Evolutionary conservation across 2,797 vertebrate species (phyloP).

Genomic region (Chromis chromis): DNA sequence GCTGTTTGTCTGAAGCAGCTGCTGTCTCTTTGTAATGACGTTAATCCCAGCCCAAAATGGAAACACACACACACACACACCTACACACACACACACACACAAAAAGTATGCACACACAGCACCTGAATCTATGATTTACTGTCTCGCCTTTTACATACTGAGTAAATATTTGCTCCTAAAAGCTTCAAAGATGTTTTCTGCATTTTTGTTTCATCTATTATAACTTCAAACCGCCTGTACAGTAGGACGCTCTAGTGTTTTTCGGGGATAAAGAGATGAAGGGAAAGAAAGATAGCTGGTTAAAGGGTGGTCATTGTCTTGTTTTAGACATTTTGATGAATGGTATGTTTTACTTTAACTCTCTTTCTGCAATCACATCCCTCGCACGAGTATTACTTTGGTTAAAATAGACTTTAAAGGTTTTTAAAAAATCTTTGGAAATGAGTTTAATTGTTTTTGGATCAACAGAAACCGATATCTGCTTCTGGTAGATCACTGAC

Average conservation of each 20-base stretch:
- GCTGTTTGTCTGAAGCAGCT: conserved; percentile 66
- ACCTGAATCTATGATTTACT: conserved; percentile 54
- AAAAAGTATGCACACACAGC: conserved; percentile 3
- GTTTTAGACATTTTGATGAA: conserved; percentile 80
- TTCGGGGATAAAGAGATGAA: conserved; percentile 25
- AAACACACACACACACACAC: conserved; percentile 24
- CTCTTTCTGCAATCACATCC: conserved; percentile 66
- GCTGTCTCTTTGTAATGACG: conserved; percentile 61
- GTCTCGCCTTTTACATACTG: conserved; percentile 37
- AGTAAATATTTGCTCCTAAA: conserved; percentile 64
- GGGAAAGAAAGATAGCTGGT: neutral
- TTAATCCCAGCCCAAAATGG: conserved; percentile 56
- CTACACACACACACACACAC: conserved; percentile 28
- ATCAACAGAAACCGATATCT: too few relatives aligned
- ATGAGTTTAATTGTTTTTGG: too few relatives aligned
- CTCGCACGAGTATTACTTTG: conserved; percentile 36
- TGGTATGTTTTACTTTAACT: conserved; percentile 87
- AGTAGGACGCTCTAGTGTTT: conserved; percentile 27
- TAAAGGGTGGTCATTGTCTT: conserved; percentile 60
- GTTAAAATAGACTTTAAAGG: conserved; percentile 16
- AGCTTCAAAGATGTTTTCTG: conserved; percentile 49
- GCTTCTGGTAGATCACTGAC: neutral
- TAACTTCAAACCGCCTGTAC: conserved; percentile 15
- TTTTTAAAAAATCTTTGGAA: neutral
- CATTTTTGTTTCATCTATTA: conserved; percentile 57